Conservation (phyloP, 2,797 vertebrate genomes). For the Molossus molossus region DNA sequence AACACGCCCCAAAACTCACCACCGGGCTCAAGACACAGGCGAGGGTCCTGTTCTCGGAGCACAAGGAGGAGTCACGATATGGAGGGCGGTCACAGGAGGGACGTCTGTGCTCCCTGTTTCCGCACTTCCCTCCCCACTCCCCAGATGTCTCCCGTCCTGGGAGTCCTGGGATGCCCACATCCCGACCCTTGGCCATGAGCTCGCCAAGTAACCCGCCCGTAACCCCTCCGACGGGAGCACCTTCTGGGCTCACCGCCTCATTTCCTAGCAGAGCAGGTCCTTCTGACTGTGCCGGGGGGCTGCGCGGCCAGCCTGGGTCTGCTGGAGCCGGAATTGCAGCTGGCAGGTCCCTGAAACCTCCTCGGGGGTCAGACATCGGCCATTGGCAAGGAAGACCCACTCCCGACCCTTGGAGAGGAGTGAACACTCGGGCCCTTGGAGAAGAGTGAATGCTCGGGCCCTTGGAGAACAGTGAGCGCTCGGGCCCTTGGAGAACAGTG, state of each 20-base stretch:
- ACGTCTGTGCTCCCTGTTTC: not conserved
- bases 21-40: not conserved
- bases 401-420: not conserved
- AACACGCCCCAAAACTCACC: not conserved
- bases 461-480: too few species aligned
- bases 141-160: not conserved
- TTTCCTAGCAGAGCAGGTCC: not conserved
- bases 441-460: too few species aligned
- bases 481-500: too few species aligned
- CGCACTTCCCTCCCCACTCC: not conserved
- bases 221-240: not conserved
- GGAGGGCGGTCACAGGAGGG: not conserved
- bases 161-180: not conserved
- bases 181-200: not conserved
- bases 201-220: not conserved
- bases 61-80: not conserved
- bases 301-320: too few species aligned
- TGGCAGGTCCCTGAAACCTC: not conserved
- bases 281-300: too few species aligned
- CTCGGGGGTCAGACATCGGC: not conserved
- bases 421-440: too few species aligned
- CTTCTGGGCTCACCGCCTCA: not conserved
- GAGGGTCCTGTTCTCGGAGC: not conserved
- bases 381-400: not conserved
- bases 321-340: not conserved